These are phyloP conservation scores for Callosobruchus maculatus DNA, from an alignment of 2,888 invertebrate species.

Conservation along the genomic window DNA sequence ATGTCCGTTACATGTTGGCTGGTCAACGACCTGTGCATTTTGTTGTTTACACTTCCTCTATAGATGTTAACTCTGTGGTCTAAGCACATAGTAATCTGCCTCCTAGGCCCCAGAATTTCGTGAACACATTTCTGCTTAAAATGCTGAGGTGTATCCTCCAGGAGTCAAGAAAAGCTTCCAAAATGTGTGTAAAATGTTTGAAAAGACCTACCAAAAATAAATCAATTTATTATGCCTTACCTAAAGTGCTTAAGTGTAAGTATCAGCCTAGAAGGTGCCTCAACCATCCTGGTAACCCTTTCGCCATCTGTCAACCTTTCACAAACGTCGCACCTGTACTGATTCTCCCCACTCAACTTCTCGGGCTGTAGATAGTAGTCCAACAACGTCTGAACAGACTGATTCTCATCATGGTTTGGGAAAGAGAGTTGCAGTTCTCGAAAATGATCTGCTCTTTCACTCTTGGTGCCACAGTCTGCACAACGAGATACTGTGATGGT, in stretches of 20 bases:
- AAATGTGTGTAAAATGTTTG: too few relatives aligned
- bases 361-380: slow-evolving; percentile 77
- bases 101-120: too few relatives aligned
- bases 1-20: too few relatives aligned
- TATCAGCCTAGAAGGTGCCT: slow-evolving; percentile 74
- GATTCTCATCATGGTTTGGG: slow-evolving; percentile 54
- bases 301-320: slow-evolving; percentile 73
- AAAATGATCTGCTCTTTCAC: slow-evolving; percentile 73
- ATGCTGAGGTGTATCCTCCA: too few relatives aligned
- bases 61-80: too few relatives aligned
- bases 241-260: slow-evolving; percentile 76
- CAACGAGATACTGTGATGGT: slow-evolving; percentile 73
- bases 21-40: too few relatives aligned
- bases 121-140: too few relatives aligned
- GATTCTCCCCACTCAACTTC: slow-evolving; percentile 73
- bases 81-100: too few relatives aligned
- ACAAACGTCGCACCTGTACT: slow-evolving; percentile 78
- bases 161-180: too few relatives aligned
- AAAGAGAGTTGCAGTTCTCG: slow-evolving; percentile 77
- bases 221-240: background rate
- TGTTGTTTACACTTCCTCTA: too few relatives aligned
- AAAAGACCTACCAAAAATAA: background rate
- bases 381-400: slow-evolving; percentile 72
- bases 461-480: slow-evolving; percentile 66
- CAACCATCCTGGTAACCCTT: slow-evolving; percentile 63